Conservation (phyloP, 2,888 invertebrate genomes). For the Hesperia comma region DNA sequence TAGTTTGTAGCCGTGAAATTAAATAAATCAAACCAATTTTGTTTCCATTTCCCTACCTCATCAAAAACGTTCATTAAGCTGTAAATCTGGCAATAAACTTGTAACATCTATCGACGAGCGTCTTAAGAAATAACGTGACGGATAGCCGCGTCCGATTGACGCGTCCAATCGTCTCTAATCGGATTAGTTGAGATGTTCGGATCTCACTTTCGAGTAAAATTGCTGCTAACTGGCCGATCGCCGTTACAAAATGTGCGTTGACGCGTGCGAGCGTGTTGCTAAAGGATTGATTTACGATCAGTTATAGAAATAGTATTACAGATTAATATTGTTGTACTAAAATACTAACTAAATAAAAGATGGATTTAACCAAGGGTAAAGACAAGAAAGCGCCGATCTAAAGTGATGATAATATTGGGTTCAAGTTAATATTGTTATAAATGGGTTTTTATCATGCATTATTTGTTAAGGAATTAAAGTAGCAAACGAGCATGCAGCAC, state of each 20-base stretch:
- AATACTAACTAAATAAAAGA: no score
- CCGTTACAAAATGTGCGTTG: neutral
- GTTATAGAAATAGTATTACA: neutral
- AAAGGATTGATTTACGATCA: constrained; percentile 5
- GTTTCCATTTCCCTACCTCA: neutral
- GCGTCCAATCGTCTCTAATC: constrained; percentile 28
- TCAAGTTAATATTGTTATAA: no score
- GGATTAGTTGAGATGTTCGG: constrained; percentile 32
- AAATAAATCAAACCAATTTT: neutral
- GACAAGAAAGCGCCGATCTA: no score
- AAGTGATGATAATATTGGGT: no score
- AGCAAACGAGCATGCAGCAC: no score
- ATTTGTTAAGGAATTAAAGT: no score
- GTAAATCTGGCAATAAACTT: constrained; percentile 11
- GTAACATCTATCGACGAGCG: constrained; percentile 17
- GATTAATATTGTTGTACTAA: no score
- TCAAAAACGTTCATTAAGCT: neutral
- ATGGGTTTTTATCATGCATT: no score
- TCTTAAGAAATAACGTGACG: constrained; percentile 16
- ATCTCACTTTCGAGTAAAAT: constrained; percentile 26
- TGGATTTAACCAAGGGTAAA: no score
- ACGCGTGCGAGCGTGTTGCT: constrained; percentile 4
- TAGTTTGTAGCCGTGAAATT: neutral
- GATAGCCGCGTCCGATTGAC: constrained; percentile 4
- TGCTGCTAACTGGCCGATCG: constrained; percentile 23